Base-by-base conservation (phyloP, 2,888 invertebrate genomes). In the Oxytorus armatus region DNA sequence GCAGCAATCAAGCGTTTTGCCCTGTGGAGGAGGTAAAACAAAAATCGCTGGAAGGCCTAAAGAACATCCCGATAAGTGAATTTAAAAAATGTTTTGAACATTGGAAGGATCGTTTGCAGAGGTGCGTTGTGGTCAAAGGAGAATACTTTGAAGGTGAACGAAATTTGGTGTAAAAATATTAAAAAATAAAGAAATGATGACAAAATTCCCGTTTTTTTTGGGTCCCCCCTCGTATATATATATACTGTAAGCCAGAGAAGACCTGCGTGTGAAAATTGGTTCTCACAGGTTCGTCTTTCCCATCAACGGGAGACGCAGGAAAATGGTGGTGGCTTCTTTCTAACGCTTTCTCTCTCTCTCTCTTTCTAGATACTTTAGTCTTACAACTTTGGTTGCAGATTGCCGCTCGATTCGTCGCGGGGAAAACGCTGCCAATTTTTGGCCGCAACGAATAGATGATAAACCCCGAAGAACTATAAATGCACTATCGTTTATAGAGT, bases 251-350 rank as follows among this genome's bases (percentile, higher is more conserved):
- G 53, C 29, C 16, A 33, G 5, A 44, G 36, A 39, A 42, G 44
- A 65, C 53, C 16, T 47, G 44, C 68, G 66, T 53, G 66, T 66
- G 70, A 75, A 77, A 75, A 77, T 73, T 57, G 42, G 21, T 78
- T 75, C 78, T 70, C 69, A 49, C 77, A 59, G n/a, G 74, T 44
- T 69, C 49, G 21, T 55, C 63, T 57, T 75, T 75, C 68, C 75
- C 51, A 59, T 68, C 44, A 25, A n/a, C 42, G 25, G n/a, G 21
- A 36, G 25, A 65, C 4, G 10, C 18, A 16, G 23, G 16, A 10
- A 69, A 55, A 53, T 33, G 29, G 2, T 47, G 5, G 53, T 57
- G 8, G 51, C 11, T 33, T 44, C 29, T 18, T 10, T 47, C 11
- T 33, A 18, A 33, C 33, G 0, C 14, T n/a, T 21, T 11, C 14